Percentiles rank a stretch among this genome's conserved stretches.
These are phyloP conservation scores for Eulemur coronatus DNA, from an alignment of 2,797 vertebrate species.

Conservation along the genomic window DNA sequence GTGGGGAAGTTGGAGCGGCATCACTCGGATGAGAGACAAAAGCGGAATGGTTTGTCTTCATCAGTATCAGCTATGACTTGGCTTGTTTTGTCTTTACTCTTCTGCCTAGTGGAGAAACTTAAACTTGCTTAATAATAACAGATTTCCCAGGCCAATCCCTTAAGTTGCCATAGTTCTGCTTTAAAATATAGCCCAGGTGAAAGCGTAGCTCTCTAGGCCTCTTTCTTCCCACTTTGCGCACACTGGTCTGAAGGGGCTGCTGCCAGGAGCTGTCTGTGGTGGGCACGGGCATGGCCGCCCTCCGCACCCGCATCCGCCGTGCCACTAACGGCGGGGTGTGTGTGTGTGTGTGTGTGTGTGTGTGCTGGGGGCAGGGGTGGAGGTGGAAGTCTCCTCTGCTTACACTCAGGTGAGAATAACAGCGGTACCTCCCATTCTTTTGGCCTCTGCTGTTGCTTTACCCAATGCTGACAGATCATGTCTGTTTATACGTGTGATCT, in stretches of 20 bases:
- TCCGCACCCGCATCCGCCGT: neutral
- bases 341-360: neutral
- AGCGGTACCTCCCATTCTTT: neutral
- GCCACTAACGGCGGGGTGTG: neutral
- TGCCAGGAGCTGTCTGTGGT: neutral
- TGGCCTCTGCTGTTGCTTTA: neutral
- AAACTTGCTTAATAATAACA: neutral
- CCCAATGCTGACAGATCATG: neutral
- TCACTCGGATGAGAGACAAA: neutral
- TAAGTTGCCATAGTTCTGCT: neutral
- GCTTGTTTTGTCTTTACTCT: neutral
- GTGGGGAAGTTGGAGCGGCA: too few species aligned
- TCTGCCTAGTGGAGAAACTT: neutral
- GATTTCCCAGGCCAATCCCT: neutral
- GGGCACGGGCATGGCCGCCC: too few species aligned
- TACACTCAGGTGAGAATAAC: neutral
- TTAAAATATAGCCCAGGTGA: neutral
- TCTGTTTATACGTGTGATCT: neutral
- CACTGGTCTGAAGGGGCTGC: rapidly evolving
- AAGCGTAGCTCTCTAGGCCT: neutral
- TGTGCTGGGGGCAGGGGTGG: neutral
- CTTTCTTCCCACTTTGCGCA: neutral
- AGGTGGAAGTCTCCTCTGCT: neutral
- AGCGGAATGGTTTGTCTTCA: neutral
- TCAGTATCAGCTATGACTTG: neutral